Conservation (phyloP, 2,888 invertebrate species). For the Drosophila paranaensis region DNA sequence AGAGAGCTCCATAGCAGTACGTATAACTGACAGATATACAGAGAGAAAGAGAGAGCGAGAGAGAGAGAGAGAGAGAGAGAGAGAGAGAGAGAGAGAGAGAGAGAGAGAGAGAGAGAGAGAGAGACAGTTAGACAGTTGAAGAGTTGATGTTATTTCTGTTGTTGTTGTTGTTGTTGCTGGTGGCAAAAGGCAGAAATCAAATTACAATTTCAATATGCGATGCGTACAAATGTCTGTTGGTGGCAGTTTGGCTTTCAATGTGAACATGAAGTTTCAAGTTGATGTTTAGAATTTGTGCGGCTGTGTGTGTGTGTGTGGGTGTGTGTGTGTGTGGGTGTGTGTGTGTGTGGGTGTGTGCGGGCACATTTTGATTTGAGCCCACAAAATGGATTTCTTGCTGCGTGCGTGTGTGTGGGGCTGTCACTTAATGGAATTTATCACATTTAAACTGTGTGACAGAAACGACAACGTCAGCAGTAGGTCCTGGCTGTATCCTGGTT, state of each 20-base stretch:
- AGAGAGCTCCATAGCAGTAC: conserved; percentile 24
- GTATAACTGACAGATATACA: conserved; percentile 11
- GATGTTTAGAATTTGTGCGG: conserved; percentile 62
- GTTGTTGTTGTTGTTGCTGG: conserved; percentile 52
- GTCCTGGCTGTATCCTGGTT: conserved; percentile 19
- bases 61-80: conserved; percentile 16
- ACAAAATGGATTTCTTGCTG: conserved; percentile 73
- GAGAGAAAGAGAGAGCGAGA: background rate
- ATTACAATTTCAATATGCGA: conserved; percentile 79
- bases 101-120: conserved; percentile 13
- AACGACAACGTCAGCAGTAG: conserved; percentile 61
- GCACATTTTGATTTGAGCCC: conserved; percentile 63
- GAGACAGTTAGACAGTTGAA: conserved; percentile 34
- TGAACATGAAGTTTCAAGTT: conserved; percentile 74
- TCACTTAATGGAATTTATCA: conserved; percentile 80
- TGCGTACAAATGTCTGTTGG: conserved; percentile 77
- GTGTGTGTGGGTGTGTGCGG: conserved; percentile 32
- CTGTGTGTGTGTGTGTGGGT: conserved; percentile 25
- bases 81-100: background rate
- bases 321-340: conserved; percentile 39
- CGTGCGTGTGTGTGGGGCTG: conserved; percentile 51
- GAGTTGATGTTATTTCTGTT: conserved; percentile 43
- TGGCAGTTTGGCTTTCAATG: conserved; percentile 78
- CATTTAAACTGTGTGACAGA: conserved; percentile 76
- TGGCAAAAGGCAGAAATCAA: conserved; percentile 77